Conservation (phyloP, 2,797 vertebrate genomes). For the Zalophus californianus region DNA sequence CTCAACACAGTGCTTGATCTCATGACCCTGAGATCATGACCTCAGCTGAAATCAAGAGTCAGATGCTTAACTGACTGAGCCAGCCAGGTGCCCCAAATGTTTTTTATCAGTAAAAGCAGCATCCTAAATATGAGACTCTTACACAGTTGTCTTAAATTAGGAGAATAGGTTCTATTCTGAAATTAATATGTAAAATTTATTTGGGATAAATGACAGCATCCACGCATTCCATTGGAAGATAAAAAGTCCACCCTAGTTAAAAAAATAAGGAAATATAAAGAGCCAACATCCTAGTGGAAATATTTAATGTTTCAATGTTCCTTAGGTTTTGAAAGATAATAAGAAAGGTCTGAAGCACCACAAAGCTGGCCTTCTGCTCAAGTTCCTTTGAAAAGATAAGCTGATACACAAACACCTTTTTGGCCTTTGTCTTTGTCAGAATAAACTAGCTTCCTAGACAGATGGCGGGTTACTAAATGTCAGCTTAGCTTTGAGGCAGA, state of each 20-base stretch:
- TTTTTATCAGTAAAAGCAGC: not conserved
- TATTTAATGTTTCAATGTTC: not conserved
- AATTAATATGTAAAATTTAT: not conserved
- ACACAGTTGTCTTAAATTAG: not conserved
- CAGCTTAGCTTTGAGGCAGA: slow-evolving; percentile 35
- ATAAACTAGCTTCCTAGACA: slow-evolving; percentile 59
- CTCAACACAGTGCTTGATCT: not conserved
- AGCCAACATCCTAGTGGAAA: not conserved
- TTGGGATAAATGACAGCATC: not conserved
- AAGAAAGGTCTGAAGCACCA: not conserved
- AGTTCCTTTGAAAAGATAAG: slow-evolving; percentile 51
- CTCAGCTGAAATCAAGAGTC: not conserved
- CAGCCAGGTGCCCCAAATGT: not conserved
- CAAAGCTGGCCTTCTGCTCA: slow-evolving; percentile 5
- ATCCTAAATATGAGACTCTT: not conserved
- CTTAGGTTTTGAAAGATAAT: slow-evolving; percentile 12
- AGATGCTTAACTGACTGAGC: not conserved
- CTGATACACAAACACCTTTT: slow-evolving; percentile 33
- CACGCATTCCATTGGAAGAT: not conserved
- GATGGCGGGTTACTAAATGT: slow-evolving; percentile 42
- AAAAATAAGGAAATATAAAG: slow-evolving; percentile 28
- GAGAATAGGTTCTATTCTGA: not conserved
- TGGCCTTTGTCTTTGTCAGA: slow-evolving; percentile 44
- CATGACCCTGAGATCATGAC: not conserved
- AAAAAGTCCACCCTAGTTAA: not conserved